phyloP scores from a whole-genome alignment of 2,113 vertebrate genomes.

The Anarrhichthys ocellatus region DNA sequence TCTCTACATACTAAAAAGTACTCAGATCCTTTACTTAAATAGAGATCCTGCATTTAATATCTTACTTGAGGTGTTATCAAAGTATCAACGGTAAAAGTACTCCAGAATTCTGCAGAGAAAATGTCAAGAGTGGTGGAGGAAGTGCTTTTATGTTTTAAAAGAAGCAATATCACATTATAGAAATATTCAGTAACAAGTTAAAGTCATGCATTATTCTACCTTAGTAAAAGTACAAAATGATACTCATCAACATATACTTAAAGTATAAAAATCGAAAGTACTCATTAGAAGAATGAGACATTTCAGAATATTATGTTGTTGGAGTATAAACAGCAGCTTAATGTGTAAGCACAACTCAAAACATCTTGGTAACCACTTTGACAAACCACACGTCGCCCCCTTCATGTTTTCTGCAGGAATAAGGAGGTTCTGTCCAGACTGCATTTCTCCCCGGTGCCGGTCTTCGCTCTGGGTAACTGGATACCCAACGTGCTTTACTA shows the following conservation, averaged over 20 bases:
- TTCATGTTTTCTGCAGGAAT: constrained; percentile 40
- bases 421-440: constrained; percentile 81
- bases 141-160: no score
- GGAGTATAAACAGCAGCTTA: neutral
- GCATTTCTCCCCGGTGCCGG: constrained; percentile 82
- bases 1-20: neutral
- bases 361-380: neutral
- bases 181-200: neutral
- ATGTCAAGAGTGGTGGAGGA: no score
- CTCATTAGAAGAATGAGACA: neutral
- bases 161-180: neutral
- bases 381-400: neutral
- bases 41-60: neutral
- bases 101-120: neutral
- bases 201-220: neutral
- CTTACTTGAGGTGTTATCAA: no score
- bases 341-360: neutral
- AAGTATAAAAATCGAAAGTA: neutral
- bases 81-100: neutral
- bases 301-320: neutral
- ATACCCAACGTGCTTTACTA: constrained; percentile 81
- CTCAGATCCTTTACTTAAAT: neutral
- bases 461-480: constrained; percentile 84
- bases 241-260: neutral
- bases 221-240: neutral